These are phyloP conservation scores for Pseudomugil gertrudae DNA, from an alignment of 2,797 vertebrate species.

Conservation along the genomic window DNA sequence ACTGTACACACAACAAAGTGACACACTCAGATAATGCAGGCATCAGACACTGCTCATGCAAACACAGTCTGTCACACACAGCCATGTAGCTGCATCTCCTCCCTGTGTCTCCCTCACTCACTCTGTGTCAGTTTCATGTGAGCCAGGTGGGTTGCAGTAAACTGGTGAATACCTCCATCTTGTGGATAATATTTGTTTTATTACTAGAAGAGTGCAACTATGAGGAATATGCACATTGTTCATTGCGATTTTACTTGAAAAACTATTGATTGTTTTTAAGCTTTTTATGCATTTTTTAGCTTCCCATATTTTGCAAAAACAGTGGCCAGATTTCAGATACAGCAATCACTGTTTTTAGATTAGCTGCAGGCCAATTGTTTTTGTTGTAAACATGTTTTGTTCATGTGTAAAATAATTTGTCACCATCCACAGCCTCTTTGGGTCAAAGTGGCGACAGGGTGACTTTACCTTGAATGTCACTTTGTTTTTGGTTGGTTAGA, in stretches of 20 bases:
- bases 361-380: slow-evolving; percentile 19
- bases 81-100: slow-evolving; percentile 52
- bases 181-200: slow-evolving; percentile 73
- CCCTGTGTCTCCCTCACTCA: slow-evolving; percentile 28
- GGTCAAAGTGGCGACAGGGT: slow-evolving; percentile 79
- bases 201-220: slow-evolving; percentile 3
- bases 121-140: slow-evolving; percentile 37
- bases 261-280: slow-evolving; percentile 1
- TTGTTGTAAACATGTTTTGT: slow-evolving; percentile 70
- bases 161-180: slow-evolving; percentile 87
- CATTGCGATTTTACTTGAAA: slow-evolving; percentile 21
- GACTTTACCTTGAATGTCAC: slow-evolving; percentile 88
- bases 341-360: slow-evolving; percentile 17
- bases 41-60: slow-evolving; percentile 68
- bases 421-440: slow-evolving; percentile 68
- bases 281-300: slow-evolving; percentile 1
- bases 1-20: slow-evolving; percentile 66
- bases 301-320: background rate
- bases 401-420: slow-evolving; percentile 74
- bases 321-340: background rate
- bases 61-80: slow-evolving; percentile 76
- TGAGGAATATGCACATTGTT: slow-evolving; percentile 23
- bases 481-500: slow-evolving; percentile 87
- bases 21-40: slow-evolving; percentile 61
- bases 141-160: slow-evolving; percentile 58